phyloP scores from a whole-genome alignment of 1,140 invertebrate species.

The Rhysida immarginata region DNA sequence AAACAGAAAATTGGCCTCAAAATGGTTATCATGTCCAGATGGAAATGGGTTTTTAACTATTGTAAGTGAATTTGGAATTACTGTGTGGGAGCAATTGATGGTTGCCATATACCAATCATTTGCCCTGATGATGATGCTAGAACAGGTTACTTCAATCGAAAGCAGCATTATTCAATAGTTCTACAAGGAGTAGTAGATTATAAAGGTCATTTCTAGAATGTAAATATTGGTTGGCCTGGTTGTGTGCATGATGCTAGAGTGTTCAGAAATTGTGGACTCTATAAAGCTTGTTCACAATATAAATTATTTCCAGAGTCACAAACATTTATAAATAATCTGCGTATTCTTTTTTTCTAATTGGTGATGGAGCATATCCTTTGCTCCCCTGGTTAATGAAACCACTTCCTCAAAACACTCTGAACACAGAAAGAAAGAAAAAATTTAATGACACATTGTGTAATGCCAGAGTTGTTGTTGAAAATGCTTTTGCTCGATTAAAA shows the following conservation, averaged over 20 bases:
- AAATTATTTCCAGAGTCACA: not conserved
- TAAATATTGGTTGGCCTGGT: not conserved
- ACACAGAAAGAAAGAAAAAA: not conserved
- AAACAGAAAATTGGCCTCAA: not conserved
- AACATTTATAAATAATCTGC: not conserved
- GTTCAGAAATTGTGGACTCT: not conserved
- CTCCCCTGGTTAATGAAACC: not conserved
- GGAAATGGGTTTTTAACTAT: not conserved
- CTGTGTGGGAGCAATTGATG: conserved; percentile 1
- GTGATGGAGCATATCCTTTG: not conserved
- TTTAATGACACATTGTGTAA: not conserved
- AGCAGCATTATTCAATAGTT: not conserved
- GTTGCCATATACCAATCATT: not conserved
- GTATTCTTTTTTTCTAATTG: not conserved
- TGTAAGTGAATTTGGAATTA: not conserved
- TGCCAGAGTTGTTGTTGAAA: not conserved
- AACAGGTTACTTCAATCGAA: not conserved
- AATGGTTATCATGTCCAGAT: not conserved
- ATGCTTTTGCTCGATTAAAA: conserved; percentile 1
- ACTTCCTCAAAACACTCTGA: not conserved
- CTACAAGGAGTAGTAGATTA: not conserved
- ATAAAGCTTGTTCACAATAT: not conserved
- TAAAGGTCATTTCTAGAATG: not conserved
- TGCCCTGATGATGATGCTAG: not conserved
- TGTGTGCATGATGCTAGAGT: not conserved